Evolutionary conservation across 2,113 vertebrate genomes (phyloP).

Genomic region (Sula dactylatra): DNA sequence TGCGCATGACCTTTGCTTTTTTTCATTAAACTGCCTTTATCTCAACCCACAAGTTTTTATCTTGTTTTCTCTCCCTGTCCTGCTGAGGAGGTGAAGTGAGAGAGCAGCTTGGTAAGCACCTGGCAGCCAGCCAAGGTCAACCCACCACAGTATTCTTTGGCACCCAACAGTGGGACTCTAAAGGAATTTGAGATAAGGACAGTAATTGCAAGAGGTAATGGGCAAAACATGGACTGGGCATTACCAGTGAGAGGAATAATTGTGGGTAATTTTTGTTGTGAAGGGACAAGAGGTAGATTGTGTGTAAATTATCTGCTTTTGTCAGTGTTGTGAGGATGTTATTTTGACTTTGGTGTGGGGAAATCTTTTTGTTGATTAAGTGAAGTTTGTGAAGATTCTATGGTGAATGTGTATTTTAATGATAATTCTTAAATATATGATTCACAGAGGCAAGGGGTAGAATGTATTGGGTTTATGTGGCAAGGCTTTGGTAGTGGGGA

Average conservation of each 20-base stretch:
- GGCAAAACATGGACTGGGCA: not conserved
- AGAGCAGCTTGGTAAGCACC: not conserved
- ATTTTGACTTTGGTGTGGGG: not conserved
- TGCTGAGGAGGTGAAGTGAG: not conserved
- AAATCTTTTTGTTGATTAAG: too few species aligned
- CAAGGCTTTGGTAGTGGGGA: not conserved
- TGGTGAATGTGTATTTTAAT: not conserved
- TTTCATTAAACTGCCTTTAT: not conserved
- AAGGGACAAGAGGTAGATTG: not conserved
- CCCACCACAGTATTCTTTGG: not conserved
- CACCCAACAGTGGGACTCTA: not conserved
- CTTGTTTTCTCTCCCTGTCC: not conserved
- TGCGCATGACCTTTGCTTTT: not conserved
- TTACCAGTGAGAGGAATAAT: not conserved
- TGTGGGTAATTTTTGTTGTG: not conserved
- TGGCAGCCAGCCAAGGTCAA: not conserved
- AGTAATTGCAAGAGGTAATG: not conserved
- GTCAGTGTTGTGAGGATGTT: too few species aligned
- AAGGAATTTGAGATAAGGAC: not conserved
- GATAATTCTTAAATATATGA: not conserved
- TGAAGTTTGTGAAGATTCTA: not conserved
- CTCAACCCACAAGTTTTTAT: not conserved
- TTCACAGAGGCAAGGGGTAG: not conserved
- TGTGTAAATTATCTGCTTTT: not conserved
- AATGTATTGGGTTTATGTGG: not conserved